Conservation (phyloP, 2,113 vertebrate genomes). For the Hippopotamus amphibius region DNA sequence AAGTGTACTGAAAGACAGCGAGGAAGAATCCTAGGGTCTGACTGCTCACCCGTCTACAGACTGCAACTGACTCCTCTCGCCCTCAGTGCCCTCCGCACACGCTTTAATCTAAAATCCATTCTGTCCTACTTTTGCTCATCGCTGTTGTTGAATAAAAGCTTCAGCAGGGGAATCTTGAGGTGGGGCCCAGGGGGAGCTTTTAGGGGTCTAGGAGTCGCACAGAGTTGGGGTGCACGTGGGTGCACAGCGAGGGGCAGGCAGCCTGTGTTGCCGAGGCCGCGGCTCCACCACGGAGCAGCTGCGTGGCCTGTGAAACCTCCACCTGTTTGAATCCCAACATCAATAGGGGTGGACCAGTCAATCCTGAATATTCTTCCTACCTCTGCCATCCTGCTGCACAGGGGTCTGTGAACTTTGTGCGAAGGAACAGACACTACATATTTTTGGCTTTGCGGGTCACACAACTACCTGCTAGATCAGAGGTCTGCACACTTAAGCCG, state of each 20-base stretch:
- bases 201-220: not conserved
- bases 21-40: not conserved
- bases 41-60: not conserved
- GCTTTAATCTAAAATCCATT: not conserved
- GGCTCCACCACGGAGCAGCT: not conserved
- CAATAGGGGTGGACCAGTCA: not conserved
- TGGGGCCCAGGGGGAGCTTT: not conserved
- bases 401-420: not conserved
- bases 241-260: accelerated
- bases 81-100: not conserved
- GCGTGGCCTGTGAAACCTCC: not conserved
- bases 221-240: too few species aligned
- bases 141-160: not conserved
- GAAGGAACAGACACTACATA: not conserved
- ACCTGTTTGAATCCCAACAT: not conserved
- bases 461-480: not conserved
- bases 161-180: not conserved
- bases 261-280: not conserved
- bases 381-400: not conserved
- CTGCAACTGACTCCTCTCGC: not conserved
- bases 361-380: not conserved
- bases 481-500: not conserved
- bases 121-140: not conserved
- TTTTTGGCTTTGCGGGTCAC: not conserved
- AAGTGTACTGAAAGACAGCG: not conserved